These are phyloP conservation scores for Dicrurus megarhynchus DNA, from an alignment of 2,113 vertebrate genomes.

Conservation along the genomic window DNA sequence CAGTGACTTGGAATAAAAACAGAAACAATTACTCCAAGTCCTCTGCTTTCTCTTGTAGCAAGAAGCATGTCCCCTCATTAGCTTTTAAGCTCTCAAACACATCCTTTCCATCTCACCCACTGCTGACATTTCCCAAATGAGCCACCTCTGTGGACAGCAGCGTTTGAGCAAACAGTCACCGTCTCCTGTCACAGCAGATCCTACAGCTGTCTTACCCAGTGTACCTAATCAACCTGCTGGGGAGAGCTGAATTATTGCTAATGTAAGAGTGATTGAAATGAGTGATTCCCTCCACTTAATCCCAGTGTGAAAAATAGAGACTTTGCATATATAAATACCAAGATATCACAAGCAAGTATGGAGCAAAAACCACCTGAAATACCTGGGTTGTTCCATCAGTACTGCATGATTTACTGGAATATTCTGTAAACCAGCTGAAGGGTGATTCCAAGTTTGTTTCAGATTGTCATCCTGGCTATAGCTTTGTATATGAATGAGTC, in stretches of 20 bases:
- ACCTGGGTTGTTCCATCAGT: background rate
- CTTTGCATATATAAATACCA: slow-evolving; percentile 7
- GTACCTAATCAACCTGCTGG: slow-evolving; percentile 66
- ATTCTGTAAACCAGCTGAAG: background rate
- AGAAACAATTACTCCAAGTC: background rate
- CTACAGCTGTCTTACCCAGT: slow-evolving; percentile 6
- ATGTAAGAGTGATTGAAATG: slow-evolving; percentile 44
- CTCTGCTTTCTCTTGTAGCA: background rate
- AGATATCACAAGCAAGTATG: background rate
- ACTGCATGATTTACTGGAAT: background rate
- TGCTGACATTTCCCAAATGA: slow-evolving; percentile 20
- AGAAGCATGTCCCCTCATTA: background rate
- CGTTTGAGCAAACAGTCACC: slow-evolving; percentile 15
- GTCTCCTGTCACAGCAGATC: slow-evolving; percentile 34
- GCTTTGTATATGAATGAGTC: background rate
- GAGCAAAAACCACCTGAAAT: background rate
- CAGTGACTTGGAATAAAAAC: background rate
- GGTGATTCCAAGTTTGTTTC: background rate
- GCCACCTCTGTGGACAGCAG: background rate
- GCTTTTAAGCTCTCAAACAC: slow-evolving; percentile 5
- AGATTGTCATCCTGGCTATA: background rate
- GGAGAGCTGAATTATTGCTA: slow-evolving; percentile 33
- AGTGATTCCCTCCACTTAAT: slow-evolving; percentile 37
- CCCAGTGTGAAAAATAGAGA: slow-evolving; percentile 9
- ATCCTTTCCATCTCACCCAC: background rate